Conservation (phyloP, 2,113 vertebrate genomes). For the Eudyptes chrysolophus region DNA sequence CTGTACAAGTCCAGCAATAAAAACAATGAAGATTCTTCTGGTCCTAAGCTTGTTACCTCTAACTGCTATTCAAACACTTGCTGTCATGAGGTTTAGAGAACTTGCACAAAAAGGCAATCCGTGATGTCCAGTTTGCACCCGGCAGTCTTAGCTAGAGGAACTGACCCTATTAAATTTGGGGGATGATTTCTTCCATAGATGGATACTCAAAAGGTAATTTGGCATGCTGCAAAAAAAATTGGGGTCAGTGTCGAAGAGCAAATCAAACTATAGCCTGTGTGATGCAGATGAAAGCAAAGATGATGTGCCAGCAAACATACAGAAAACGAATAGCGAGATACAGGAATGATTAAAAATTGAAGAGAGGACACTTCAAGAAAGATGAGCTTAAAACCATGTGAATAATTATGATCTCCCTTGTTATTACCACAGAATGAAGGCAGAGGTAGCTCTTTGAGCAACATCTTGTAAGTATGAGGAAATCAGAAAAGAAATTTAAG, state of each 20-base stretch:
- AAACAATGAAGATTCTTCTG: not conserved
- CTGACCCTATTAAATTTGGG: not conserved
- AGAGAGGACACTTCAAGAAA: not conserved
- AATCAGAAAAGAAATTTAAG: not conserved
- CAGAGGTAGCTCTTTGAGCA: not conserved
- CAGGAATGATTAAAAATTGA: not conserved
- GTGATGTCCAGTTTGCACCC: not conserved
- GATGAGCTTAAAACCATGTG: not conserved
- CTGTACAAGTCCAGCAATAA: not conserved
- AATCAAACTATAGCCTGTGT: not conserved
- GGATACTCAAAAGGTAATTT: not conserved
- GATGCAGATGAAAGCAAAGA: not conserved
- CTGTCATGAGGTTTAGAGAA: not conserved
- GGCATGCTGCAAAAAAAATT: not conserved
- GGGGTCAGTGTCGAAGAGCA: not conserved
- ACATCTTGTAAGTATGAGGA: not conserved
- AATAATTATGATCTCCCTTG: not conserved
- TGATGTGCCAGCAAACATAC: not conserved
- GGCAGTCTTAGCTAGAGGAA: not conserved
- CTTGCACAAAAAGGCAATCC: not conserved
- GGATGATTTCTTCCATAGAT: not conserved
- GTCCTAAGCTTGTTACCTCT: not conserved
- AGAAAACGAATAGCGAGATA: fast-evolving
- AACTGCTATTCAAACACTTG: not conserved
- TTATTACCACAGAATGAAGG: not conserved